phyloP scores from a whole-genome alignment of 2,888 invertebrate genomes.

The Diarsia rubi region DNA sequence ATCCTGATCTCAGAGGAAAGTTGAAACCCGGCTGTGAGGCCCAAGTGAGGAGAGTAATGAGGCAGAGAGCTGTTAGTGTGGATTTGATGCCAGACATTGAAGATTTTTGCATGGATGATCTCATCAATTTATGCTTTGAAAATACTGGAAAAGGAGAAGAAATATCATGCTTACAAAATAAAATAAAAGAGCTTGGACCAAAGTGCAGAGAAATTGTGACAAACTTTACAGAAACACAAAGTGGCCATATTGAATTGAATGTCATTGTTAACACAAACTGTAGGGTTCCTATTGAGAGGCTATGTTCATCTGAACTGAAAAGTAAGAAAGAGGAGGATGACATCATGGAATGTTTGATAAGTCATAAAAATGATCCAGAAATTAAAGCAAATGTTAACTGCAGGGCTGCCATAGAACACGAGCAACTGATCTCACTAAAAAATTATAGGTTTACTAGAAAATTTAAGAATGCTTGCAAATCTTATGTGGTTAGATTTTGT shows the following conservation, averaged over 20 bases:
- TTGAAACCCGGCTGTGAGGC: conserved; percentile 92
- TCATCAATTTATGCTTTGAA: conserved; percentile 95
- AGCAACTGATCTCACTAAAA: conserved; percentile 97
- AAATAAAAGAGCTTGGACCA: conserved; percentile 92
- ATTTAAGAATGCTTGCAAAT: conserved; percentile 98
- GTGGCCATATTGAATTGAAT: conserved; percentile 97
- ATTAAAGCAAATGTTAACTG: conserved; percentile 95
- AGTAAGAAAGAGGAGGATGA: conserved; percentile 95
- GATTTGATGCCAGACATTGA: conserved; percentile 98
- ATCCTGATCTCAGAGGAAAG: conserved; percentile 86
- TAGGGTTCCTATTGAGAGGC: conserved; percentile 93
- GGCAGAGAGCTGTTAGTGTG: conserved; percentile 97
- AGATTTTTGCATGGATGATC: conserved; percentile 96
- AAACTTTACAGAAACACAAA: conserved; percentile 97
- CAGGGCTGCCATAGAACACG: conserved; percentile 98
- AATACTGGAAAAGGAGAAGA: conserved; percentile 97
- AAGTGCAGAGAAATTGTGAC: conserved; percentile 95
- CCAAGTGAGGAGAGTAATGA: conserved; percentile 97
- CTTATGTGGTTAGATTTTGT: conserved; percentile 94
- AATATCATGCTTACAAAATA: conserved; percentile 97
- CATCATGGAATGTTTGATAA: conserved; percentile 98
- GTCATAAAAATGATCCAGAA: conserved; percentile 96
- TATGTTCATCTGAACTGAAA: conserved; percentile 93
- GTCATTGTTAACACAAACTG: conserved; percentile 96
- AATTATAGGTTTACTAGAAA: conserved; percentile 98